These are phyloP conservation scores for Erebia aethiops DNA, from an alignment of 2,888 invertebrate species.

Conservation along the genomic window DNA sequence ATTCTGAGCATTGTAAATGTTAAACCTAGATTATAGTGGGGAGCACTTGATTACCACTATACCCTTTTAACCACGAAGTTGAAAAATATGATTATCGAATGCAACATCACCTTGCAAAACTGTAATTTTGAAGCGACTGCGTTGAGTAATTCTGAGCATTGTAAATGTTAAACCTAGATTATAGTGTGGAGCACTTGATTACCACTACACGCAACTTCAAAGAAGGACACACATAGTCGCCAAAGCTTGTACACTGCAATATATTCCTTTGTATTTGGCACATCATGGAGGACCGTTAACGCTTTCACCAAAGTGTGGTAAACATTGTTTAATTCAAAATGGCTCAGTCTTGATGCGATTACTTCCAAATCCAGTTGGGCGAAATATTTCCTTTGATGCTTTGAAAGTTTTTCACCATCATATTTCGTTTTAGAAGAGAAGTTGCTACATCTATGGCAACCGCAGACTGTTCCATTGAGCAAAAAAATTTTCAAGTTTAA, in stretches of 20 bases:
- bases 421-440: neutral
- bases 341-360: conserved; percentile 15
- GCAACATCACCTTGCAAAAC: too few species aligned
- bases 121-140: too few species aligned
- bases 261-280: conserved; percentile 42
- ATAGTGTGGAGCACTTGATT: conserved; percentile 7
- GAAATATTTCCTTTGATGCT: conserved; percentile 21
- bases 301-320: conserved; percentile 32
- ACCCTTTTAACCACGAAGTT: too few species aligned
- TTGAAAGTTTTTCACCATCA: conserved; percentile 9
- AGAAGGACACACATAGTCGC: conserved; percentile 6
- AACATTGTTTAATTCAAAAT: conserved; percentile 16
- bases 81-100: too few species aligned
- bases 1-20: too few species aligned
- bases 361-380: conserved; percentile 3
- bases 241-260: conserved; percentile 27
- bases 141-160: too few species aligned
- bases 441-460: conserved; percentile 10
- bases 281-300: conserved; percentile 30
- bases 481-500: conserved; percentile 14
- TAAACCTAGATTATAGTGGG: neutral
- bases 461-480: conserved; percentile 20
- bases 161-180: too few species aligned
- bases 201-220: neutral
- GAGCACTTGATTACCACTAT: neutral